These are phyloP conservation scores for Cataglyphis livida DNA, from an alignment of 2,888 invertebrate genomes.

Conservation along the genomic window DNA sequence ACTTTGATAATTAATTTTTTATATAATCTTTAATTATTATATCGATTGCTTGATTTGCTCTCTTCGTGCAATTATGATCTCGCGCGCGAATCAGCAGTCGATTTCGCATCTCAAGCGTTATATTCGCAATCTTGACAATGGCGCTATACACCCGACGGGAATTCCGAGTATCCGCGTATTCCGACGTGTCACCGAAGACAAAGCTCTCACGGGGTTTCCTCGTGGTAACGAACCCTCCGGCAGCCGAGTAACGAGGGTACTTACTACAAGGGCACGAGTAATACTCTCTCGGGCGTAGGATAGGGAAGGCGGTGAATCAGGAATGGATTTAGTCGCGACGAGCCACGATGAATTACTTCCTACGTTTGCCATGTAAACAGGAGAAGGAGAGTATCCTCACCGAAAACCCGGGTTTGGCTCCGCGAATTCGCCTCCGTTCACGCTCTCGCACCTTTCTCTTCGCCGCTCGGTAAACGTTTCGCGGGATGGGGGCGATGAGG, in stretches of 20 bases:
- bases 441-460: slow-evolving; percentile 14
- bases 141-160: slow-evolving; percentile 36
- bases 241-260: slow-evolving; percentile 58
- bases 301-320: slow-evolving; percentile 59
- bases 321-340: slow-evolving; percentile 70
- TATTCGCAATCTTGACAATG: slow-evolving; percentile 34
- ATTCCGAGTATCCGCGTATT: slow-evolving; percentile 38
- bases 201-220: slow-evolving; percentile 53
- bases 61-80: slow-evolving; percentile 17
- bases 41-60: background rate
- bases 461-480: slow-evolving; percentile 57
- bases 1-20: too few species aligned
- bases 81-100: slow-evolving; percentile 6
- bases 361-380: slow-evolving; percentile 77
- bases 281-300: slow-evolving; percentile 25
- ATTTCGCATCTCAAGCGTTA: background rate
- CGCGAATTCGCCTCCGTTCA: slow-evolving; percentile 35
- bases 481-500: background rate
- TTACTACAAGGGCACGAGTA: slow-evolving; percentile 44
- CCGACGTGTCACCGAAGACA: slow-evolving; percentile 47
- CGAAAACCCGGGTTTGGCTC: slow-evolving; percentile 56
- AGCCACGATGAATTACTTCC: slow-evolving; percentile 70
- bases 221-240: slow-evolving; percentile 47
- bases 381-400: slow-evolving; percentile 61
- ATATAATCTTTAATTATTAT: background rate